Base-by-base conservation (phyloP, 2,113 vertebrate species). In the Stigmatopora nigra region DNA sequence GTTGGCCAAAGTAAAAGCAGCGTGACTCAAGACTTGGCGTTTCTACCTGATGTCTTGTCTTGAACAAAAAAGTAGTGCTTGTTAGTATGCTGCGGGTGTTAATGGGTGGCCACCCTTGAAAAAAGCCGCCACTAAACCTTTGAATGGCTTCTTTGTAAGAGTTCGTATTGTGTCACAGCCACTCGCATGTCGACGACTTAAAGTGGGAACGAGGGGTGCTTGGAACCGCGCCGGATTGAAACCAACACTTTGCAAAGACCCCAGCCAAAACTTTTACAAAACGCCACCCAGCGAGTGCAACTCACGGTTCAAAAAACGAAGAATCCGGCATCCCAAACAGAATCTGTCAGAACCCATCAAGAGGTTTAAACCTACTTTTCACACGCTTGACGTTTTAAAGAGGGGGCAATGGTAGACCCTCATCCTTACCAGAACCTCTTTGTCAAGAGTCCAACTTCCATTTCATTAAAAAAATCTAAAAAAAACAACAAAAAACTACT, bases 331-430 rank as follows among this genome's bases (percentile, higher is more conserved):
- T 61, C 72, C 76, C 65, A 69, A 85, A 83, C 85, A 73, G 80
- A 87, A 88, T 88, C 87, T 88, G 87, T 87, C 87, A 88, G 78
- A 70, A 80, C 74, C 76, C 81, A 61, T 87, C 84, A 83, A 46
- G 15, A 65, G 77, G 76, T 85, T 80, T 77, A 65, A 65, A 82
- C 79, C 79, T 78, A 78, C 69, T 68, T 78, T 78, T 79, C 70
- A 70, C 71, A 72, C 58, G 63, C 53, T 41, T 49, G 75, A 61
- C 55, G 65, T 73, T 62, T 71, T 79, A 49, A 72, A 81, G 78
- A 81, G 75, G 77, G 83, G 72, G 72, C 70, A 77, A 14, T 70
- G 72, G 75, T 15, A 25, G 75, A 49, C 51, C 74, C 58, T 64
- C 44, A 73, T 48, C 49, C 67, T 1, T 56, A 65, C 56, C 48